Base-by-base conservation (phyloP, 2,888 invertebrate genomes). In the Ophion costatus region DNA sequence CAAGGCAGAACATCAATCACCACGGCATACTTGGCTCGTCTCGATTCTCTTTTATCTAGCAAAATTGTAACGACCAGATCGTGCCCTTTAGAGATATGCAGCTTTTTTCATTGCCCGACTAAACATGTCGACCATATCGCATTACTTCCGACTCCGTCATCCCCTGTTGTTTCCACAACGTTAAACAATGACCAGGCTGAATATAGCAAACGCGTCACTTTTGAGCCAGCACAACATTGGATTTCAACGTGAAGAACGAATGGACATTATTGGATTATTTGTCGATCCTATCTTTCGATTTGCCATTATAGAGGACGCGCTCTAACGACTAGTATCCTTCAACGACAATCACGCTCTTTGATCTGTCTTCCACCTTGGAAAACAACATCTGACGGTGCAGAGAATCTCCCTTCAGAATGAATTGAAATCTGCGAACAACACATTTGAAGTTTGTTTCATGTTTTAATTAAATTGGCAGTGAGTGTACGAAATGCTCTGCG, bases 221-320 rank as follows among this genome's bases (percentile, higher is more conserved):
- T 83, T 75, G 51, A 56, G 73, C 33, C 24, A 38, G 42, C 42
- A 38, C 51, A 64, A 42, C 29, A n/a, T 29, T n/a, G 38, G 38
- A 76, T 71, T 66, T 64, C 14, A 76, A 38, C 45, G 73, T 63
- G 38, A 51, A 14, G 42, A n/a, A 59, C n/a, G 59, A 2, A 45
- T 38, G 11, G 61, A 80, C 73, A 84, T 76, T 80, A 80, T 80
- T 73, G 83, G 80, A 83, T 83, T 75, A 80, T 51, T 78, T 67
- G 67, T 59, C 61, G 38, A 77, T 81, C 69, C 20, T 57, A 56
- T 24, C 10, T 45, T 63, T 63, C 45, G 3, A 74, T 29, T 24
- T 24, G 45, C 10, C 10, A n/a, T n/a, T 33, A 59, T 11, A 59
- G 20, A 38, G 10, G 20, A 42, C 1, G n/a, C 42, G 42, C 0